Percentiles rank a stretch among this genome's conserved stretches.
phyloP scores from a whole-genome alignment of 2,113 vertebrate genomes.

The Colossoma macropomum region DNA sequence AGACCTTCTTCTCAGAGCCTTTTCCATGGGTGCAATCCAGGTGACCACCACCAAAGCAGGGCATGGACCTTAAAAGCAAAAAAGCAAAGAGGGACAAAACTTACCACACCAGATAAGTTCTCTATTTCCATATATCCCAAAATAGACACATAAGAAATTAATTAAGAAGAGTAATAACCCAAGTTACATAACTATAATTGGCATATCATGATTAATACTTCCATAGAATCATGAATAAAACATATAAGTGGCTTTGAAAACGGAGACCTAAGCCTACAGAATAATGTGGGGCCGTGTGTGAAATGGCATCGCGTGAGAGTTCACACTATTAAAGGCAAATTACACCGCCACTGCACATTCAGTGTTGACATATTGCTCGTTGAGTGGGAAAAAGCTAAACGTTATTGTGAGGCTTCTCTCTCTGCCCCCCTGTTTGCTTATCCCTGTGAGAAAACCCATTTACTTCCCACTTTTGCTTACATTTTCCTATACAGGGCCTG shows the following conservation, averaged over 20 bases:
- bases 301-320: constrained; percentile 57
- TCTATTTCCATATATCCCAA: too few relatives aligned
- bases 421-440: constrained; percentile 66
- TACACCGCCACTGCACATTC: constrained; percentile 54
- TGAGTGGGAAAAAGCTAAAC: constrained; percentile 61
- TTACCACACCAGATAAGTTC: too few relatives aligned
- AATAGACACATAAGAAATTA: too few relatives aligned
- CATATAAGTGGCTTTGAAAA: constrained; percentile 28
- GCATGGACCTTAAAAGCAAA: too few relatives aligned
- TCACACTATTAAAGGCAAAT: constrained; percentile 59
- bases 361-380: constrained; percentile 52
- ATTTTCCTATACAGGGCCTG: constrained; percentile 52
- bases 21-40: too few relatives aligned
- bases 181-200: too few relatives aligned
- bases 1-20: too few relatives aligned
- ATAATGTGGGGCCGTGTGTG: constrained; percentile 49
- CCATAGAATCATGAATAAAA: constrained; percentile 36
- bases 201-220: not conserved
- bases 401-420: constrained; percentile 54
- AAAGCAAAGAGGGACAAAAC: too few relatives aligned
- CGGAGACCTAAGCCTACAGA: constrained; percentile 12
- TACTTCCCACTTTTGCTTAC: constrained; percentile 73
- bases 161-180: too few relatives aligned
- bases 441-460: constrained; percentile 79
- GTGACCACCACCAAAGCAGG: too few relatives aligned